Base-by-base conservation (phyloP, 2,797 vertebrate genomes). In the Mormyrops boulengeri region DNA sequence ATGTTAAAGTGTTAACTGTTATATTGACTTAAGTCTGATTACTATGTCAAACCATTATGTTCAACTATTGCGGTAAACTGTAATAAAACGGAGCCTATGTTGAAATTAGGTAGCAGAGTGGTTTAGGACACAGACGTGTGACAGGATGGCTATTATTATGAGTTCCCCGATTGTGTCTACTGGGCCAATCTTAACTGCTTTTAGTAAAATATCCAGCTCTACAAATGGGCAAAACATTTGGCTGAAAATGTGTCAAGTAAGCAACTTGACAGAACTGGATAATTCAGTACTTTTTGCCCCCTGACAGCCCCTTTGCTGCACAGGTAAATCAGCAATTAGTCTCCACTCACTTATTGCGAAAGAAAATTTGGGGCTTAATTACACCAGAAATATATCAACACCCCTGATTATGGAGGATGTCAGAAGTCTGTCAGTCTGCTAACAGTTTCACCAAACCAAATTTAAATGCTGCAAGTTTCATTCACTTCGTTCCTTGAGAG, bases 151-250 rank as follows among this genome's bases (percentile, higher is more conserved):
- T 85, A 11, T 52, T 50, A 12, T 52, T 85, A 30, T 22, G 49
- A 50, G 26, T 30, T 44, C 44, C 49, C n/a, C 52, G 49, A 52
- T 22, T 22, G 41, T n/a, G 77, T n/a, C 41, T 47, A 80, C 38
- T 41, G 41, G 41, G 41, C 41, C 19, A 44, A 9, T 47, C 19
- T 82, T 82, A 82, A 82, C 47, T 82, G 19, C 22, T 85, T 85
- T 85, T 85, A 49, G 49, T 34, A 85, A 50, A 85, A 84, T 84
- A 50, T 84, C 80, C 80, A 84, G 44, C 44, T 84, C 22, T 47
- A 47, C 22, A 85, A 85, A 52, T 2, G 4, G 11, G 84, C 22
- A 84, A 44, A 84, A 77, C 34, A 85, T 26, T 85, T 52, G 47
- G 44, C 44, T 85, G 84, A 50, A 85, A 50, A 85, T 52, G 3